Conservation (phyloP, 1,140 invertebrate genomes). For the Lepidostoma basale region DNA sequence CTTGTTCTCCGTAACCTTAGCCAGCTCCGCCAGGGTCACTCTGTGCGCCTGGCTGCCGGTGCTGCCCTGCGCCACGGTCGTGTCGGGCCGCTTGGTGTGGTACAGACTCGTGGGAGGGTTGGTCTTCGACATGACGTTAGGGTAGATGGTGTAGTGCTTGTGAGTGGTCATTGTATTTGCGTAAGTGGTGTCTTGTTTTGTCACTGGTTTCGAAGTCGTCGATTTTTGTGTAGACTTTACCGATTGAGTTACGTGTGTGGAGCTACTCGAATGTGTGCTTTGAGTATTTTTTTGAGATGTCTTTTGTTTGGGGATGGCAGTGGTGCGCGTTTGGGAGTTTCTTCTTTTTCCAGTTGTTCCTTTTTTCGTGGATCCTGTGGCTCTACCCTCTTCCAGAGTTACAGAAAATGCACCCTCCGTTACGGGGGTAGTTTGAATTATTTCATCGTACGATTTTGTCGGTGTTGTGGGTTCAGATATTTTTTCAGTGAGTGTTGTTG, state of each 20-base stretch:
- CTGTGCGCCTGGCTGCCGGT: constrained; percentile 45
- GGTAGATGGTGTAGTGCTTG: constrained; percentile 58
- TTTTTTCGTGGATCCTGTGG: constrained; percentile 52
- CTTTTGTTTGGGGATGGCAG: constrained; percentile 50
- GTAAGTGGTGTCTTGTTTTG: constrained; percentile 27
- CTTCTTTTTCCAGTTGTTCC: constrained; percentile 33
- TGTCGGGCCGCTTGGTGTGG: constrained; percentile 51
- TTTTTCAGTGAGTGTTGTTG: constrained; percentile 41
- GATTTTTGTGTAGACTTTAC: constrained; percentile 51
- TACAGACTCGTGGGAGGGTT: constrained; percentile 42
- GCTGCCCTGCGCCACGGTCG: constrained; percentile 50
- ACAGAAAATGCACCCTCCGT: constrained; percentile 27
- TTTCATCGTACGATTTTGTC: constrained; percentile 39
- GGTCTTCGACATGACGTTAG: constrained; percentile 48
- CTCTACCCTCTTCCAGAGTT: constrained; percentile 52
- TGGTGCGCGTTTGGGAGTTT: constrained; percentile 36
- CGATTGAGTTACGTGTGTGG: constrained; percentile 46
- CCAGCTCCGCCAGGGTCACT: constrained; percentile 46
- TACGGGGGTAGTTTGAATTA: neutral
- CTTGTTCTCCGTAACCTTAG: constrained; percentile 49
- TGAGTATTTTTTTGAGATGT: constrained; percentile 15
- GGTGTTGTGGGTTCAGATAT: constrained; percentile 49
- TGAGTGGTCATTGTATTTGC: constrained; percentile 49
- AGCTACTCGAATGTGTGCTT: constrained; percentile 15
- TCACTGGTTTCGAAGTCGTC: constrained; percentile 51